Evolutionary conservation across 2,797 vertebrate genomes (phyloP), one percentile per base, ranked within the genome.

Genomic region (Serranus cabrilla): DNA sequence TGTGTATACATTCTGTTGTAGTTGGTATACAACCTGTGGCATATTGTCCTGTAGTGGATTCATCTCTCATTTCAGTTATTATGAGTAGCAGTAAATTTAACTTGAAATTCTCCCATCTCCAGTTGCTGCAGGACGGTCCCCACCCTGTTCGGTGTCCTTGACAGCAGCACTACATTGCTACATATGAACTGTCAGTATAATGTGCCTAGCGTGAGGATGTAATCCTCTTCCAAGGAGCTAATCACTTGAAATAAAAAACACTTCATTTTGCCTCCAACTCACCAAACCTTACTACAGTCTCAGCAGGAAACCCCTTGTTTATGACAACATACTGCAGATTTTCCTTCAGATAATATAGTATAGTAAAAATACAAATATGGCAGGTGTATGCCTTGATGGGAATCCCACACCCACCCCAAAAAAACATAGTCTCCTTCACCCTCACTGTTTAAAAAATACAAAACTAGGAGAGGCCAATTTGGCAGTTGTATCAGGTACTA

Each of bases 241-340:
- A 80, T 74, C 75, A 74, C 70, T 76, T 58, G 1, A 61, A 62
- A 71, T 73, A 58, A 21, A 17, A 70, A 23, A 67, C 78, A 88
- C 76, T 87, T 85, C 49, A 83, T 83, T 76, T 82, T 18, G 52
- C 71, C 76, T 82, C 58, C 65, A 78, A 66, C 75, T 55, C 73
- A 85, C 52, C 73, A 83, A 90, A 71, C 69, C 27, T 65, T 60
- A 51, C 73, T 66, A 62, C 40, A 46, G 63, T 69, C 60, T 54
- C 82, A 79, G 65, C 73, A 86, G 56, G 25, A 78, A 82, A 79
- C 39, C 49, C 40, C 43, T 81, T 62, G 34, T 66, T 52, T 34
- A 61, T 64, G 46, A 78, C 49, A 80, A 45, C 27, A 73, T 52
- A 42, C 17, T 37, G 34, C 70, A 64, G 55, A 50, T 76, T 77